Base-by-base conservation (phyloP, 2,113 vertebrate species). In the Chaetops frenatus region DNA sequence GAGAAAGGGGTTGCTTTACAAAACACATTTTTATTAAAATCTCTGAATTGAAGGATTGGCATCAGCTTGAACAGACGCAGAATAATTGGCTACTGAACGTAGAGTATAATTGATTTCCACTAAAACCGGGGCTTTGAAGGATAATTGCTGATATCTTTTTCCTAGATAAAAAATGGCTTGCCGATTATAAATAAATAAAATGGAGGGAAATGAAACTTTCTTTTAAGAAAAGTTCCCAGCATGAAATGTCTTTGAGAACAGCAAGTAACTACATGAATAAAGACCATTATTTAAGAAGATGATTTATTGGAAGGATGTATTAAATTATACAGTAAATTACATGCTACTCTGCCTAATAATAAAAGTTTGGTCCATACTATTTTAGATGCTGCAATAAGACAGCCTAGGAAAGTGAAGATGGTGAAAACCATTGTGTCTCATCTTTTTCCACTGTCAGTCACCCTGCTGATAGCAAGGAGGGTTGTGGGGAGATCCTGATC, bases 181-280 rank as follows among this genome's bases (percentile, higher is more conserved):
- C 24, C 83, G 74, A 56, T 91, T 73, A 95, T 92, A 42, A 95
- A 95, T 91, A 91, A 92, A 92, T 90, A 94, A 82, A 87, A 83
- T 56, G 5, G 20, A 91, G 13, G 21, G 27, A 86, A 86, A 19
- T 69, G 2, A 81, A 77, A 62, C 8, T n/a, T 21, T 5, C 29
- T 9, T 65, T 11, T 3, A 3, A 25, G 33, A 51, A 35, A 79
- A 36, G 9, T 45, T 79, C 48, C 58, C 27, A 33, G 42, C 11
- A 80, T 3, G 7, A 70, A 86, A 91, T 62, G 7, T 82, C 81
- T 90, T 76, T 77, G 28, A 80, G 66, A 87, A 58, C 3, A 31
- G 28, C 36, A 66, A 65, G 58, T 66, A 81, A 64, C n/a, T 47
- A n/a, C 16, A 24, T 48, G n/a, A 72, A 82, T 48, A 81, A 81